phyloP scores from a whole-genome alignment of 1,140 invertebrate species.

The Drosophila bocqueti region DNA sequence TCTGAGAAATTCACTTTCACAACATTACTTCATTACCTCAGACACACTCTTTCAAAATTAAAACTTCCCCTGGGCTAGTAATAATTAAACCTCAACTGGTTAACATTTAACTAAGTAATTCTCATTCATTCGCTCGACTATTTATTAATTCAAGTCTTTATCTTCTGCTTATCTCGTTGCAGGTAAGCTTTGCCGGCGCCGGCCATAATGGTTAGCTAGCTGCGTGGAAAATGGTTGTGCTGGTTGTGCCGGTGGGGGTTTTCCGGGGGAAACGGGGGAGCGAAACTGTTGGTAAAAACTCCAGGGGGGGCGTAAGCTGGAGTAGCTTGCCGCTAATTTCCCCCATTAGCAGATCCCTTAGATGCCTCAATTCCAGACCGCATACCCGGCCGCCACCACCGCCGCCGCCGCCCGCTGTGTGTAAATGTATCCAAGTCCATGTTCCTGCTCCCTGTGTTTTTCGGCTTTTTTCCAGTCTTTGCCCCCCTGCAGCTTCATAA shows the following conservation, averaged over 20 bases:
- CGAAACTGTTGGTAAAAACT: not conserved
- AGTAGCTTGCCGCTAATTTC: constrained; percentile 52
- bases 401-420: constrained; percentile 19
- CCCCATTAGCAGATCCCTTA: constrained; percentile 38
- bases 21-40: not conserved
- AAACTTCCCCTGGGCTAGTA: not conserved
- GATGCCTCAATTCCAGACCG: constrained; percentile 46
- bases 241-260: not conserved
- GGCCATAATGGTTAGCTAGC: constrained; percentile 22
- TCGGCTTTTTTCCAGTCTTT: constrained; percentile 13
- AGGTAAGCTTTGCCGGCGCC: constrained; percentile 27
- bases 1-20: not conserved
- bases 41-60: not conserved
- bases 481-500: constrained; percentile 64
- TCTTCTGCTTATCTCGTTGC: constrained; percentile 41
- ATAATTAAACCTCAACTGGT: constrained; percentile 45
- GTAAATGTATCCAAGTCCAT: constrained; percentile 38
- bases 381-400: not conserved
- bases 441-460: constrained; percentile 23
- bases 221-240: constrained; percentile 3
- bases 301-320: not conserved
- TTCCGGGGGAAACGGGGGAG: not conserved
- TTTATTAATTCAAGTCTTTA: constrained; percentile 55
- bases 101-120: constrained; percentile 40
- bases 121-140: constrained; percentile 38